Base-by-base conservation (phyloP, 2,888 invertebrate species). In the Chalcis sispes region DNA sequence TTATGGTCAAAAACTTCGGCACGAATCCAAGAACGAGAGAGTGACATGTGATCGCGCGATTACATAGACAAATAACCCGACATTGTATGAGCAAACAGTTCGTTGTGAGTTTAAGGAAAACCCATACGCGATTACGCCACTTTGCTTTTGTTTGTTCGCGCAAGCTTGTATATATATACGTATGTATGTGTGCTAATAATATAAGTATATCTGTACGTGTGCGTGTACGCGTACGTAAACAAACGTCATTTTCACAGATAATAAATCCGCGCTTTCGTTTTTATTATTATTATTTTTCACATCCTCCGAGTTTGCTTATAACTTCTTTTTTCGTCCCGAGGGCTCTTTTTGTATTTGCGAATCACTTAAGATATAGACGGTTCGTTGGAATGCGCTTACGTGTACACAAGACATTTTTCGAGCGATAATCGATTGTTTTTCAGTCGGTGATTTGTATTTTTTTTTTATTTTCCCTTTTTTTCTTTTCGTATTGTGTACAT, bases 1-100 rank as follows among this genome's bases (percentile, higher is more conserved):
- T n/a, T n/a, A n/a, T n/a, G n/a, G n/a, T n/a, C n/a, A n/a, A n/a
- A n/a, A n/a, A n/a, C n/a, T n/a, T n/a, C n/a, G n/a, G n/a, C n/a
- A n/a, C n/a, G n/a, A n/a, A n/a, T n/a, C n/a, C n/a, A n/a, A n/a
- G n/a, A n/a, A n/a, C n/a, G 10, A 59, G 0, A n/a, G 25, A 69
- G 70, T 70, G 61, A 70, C 70, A 70, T 70, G 70, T 27, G 36
- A 70, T 50, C 40, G 27, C 15, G 18, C 20, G 67, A 61, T 70
- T 70, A 27, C 27, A 36, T 20, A 25, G 18, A 40, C 61, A 70
- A 70, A 61, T 70, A 70, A 40, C 52, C 18, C 36, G 36, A 48
- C 59, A 48, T 15, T 3, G 15, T 36, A 13, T 13, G 20, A 10
- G 52, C 52, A 70, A 70, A 70, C 20, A 59, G 52, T 5, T 42